Conservation (phyloP, 2,888 invertebrate species). For the Palloptera scutellata region DNA sequence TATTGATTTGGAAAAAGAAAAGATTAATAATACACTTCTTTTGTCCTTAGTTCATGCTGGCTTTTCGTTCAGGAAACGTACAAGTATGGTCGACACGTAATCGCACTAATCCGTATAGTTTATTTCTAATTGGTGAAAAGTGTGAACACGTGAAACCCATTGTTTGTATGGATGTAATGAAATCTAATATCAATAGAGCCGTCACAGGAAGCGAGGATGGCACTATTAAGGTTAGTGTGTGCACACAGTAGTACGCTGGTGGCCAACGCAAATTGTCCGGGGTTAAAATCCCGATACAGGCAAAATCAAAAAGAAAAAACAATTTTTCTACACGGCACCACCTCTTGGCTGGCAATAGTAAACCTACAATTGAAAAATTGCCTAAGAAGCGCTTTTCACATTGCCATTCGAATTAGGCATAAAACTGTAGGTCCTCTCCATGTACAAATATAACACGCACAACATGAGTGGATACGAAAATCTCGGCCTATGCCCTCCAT, state of each 20-base stretch:
- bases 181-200: constrained; percentile 46
- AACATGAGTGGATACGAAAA: no score
- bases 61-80: constrained; percentile 52
- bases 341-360: no score
- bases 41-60: constrained; percentile 49
- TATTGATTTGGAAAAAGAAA: neutral
- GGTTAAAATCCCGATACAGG: no score
- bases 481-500: no score
- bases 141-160: constrained; percentile 56
- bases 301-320: no score
- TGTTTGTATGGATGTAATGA: constrained; percentile 52
- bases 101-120: constrained; percentile 50
- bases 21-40: neutral
- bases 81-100: constrained; percentile 61
- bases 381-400: no score
- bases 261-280: neutral
- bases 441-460: no score
- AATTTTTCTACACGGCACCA: no score
- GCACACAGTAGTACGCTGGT: no score
- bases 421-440: no score
- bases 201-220: constrained; percentile 55
- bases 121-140: constrained; percentile 56
- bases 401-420: no score
- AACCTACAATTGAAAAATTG: no score
- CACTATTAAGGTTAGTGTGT: constrained; percentile 52